Percentiles rank a stretch among this genome's conserved stretches.
Conservation (phyloP, 2,888 invertebrate species). For the Fragum fragum region DNA sequence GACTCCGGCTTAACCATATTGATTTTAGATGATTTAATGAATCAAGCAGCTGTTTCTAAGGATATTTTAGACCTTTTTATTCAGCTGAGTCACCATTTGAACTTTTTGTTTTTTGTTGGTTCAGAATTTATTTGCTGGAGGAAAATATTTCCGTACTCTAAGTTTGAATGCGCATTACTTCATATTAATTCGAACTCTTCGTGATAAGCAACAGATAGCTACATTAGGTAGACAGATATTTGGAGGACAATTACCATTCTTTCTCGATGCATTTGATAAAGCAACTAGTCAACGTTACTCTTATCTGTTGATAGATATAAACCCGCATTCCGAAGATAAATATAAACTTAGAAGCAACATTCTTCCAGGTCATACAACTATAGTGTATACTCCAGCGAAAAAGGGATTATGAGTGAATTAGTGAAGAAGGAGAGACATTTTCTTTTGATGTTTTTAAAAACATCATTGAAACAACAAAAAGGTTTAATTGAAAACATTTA, state of each 20-base stretch:
- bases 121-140: not conserved
- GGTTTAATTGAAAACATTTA: slow-evolving; percentile 3
- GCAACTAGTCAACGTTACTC: slow-evolving; percentile 4
- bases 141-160: not conserved
- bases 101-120: no score
- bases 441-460: not conserved
- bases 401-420: not conserved
- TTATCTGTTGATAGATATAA: slow-evolving; percentile 7
- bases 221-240: no score
- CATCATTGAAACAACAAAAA: not conserved
- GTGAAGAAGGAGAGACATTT: not conserved
- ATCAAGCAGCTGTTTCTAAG: no score
- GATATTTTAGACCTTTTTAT: no score
- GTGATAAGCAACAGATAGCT: not conserved
- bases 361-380: slow-evolving; percentile 3
- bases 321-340: not conserved
- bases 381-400: not conserved
- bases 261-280: slow-evolving; percentile 11
- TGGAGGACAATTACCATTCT: not conserved
- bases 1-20: no score
- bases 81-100: no score
- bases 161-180: not conserved
- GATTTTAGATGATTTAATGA: no score
- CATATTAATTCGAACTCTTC: not conserved
- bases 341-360: not conserved